Evolutionary conservation across 2,113 vertebrate species (phyloP).

Genomic region (Rhinolophus sinicus): DNA sequence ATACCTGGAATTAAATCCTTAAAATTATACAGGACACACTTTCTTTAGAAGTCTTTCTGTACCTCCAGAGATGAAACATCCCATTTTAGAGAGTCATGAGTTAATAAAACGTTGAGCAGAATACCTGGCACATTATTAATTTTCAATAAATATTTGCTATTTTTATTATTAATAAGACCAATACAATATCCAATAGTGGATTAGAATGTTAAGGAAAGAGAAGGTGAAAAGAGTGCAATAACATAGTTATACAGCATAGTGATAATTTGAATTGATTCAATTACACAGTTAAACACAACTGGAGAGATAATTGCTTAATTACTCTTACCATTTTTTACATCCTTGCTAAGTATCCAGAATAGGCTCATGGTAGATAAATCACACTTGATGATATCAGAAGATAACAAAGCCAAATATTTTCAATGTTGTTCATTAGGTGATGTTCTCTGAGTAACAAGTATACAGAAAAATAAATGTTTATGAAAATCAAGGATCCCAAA

Average conservation of each 20-base stretch:
- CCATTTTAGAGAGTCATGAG: neutral
- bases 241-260: neutral
- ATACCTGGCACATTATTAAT: neutral
- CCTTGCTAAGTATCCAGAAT: neutral
- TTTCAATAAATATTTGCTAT: constrained; percentile 16
- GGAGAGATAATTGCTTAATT: neutral
- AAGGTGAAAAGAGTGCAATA: neutral
- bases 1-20: neutral
- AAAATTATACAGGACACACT: neutral
- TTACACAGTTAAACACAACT: neutral
- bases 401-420: neutral
- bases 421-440: neutral
- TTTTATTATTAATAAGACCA: neutral
- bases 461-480: neutral
- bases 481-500: neutral
- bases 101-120: neutral
- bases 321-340: neutral
- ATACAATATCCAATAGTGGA: neutral
- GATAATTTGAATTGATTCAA: neutral
- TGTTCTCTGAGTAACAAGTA: neutral
- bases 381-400: neutral
- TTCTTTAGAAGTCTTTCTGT: neutral
- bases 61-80: neutral
- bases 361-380: neutral
- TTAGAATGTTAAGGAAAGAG: neutral